phyloP scores from a whole-genome alignment of 2,113 vertebrate genomes.

The Misgurnus anguillicaudatus region DNA sequence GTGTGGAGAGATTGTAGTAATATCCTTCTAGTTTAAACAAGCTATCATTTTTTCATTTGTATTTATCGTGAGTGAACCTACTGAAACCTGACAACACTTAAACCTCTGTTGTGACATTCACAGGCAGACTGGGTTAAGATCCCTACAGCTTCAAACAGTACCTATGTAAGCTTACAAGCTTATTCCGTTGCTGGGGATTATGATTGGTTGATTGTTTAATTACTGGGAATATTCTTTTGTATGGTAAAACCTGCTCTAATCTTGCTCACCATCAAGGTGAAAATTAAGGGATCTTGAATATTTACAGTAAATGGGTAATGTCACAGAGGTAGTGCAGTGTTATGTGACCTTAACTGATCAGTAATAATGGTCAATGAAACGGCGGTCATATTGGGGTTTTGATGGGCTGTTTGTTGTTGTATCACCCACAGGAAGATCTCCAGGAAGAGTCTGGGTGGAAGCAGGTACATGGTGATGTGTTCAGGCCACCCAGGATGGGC shows the following conservation, averaged over 20 bases:
- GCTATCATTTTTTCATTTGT: conserved; percentile 6
- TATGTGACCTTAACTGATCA: neutral
- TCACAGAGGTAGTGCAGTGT: neutral
- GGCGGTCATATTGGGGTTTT: conserved; percentile 1
- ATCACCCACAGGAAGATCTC: conserved; percentile 85
- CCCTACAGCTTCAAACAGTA: conserved; percentile 58
- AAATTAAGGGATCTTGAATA: neutral
- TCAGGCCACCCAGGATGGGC: conserved; percentile 92
- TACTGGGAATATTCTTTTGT: conserved; percentile 31
- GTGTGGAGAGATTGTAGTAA: too few relatives aligned
- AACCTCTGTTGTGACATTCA: conserved; percentile 67
- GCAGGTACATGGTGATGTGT: conserved; percentile 96
- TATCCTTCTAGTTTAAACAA: neutral
- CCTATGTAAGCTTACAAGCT: conserved; percentile 73
- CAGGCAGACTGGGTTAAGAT: conserved; percentile 78
- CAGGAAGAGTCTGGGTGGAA: conserved; percentile 99
- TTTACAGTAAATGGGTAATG: neutral
- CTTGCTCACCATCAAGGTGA: conserved; percentile 2
- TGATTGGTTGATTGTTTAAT: conserved; percentile 63
- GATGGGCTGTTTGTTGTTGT: conserved; percentile 12
- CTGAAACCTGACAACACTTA: conserved; percentile 11
- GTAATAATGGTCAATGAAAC: neutral
- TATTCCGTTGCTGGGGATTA: conserved; percentile 39
- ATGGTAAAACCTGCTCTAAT: conserved; percentile 66
- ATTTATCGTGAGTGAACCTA: neutral